Base-by-base conservation (phyloP, 1,140 invertebrate genomes). In the Monochamus saltuarius region DNA sequence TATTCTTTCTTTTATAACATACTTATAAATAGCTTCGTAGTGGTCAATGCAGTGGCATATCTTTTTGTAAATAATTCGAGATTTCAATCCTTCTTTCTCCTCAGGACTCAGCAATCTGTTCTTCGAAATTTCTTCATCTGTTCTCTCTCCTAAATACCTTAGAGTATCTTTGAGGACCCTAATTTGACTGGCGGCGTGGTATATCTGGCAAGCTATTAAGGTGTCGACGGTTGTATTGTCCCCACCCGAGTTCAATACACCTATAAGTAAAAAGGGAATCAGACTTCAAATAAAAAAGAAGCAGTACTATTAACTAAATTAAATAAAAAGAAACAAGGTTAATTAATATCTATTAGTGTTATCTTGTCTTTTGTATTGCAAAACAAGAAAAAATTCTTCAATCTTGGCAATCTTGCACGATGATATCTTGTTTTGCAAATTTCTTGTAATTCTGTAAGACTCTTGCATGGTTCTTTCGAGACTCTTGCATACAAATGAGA, bases 81-180 rank as follows among this genome's bases (percentile, higher is more conserved):
- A n/a, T 10, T 42, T 54, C 16, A 54, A 9, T 3, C 6, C 6
- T 6, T 29, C 22, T 29, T 29, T 29, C 8, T 17, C 36, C 7
- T 16, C 17, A 11, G 14, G 9, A n/a, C 14, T 7, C 13, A 54
- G 7, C 14, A 3, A 14, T 16, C 10, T 10, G 7, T 17, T 13
- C 0, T 38, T 52, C 4, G 14, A 16, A 7, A n/a, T 2, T 42
- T 38, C 37, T 1, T 45, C 13, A 39, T 62, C 53, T 11, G 35
- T n/a, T 4, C 51, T 57, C 16, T 56, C 29, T 10, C 55, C 35
- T 3, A 67, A 29, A 43, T 54, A 36, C n/a, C 40, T 16, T 1
- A 74, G 49, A 53, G 67, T 69, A 51, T 72, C 58, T 51, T 65
- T 69, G 22, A 71, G 57, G 16, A 75, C 67, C 61, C 71, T 43